Evolutionary conservation across 2,797 vertebrate species (phyloP), one percentile per base, ranked within the genome.

Genomic region (Sebastes diploproa): DNA sequence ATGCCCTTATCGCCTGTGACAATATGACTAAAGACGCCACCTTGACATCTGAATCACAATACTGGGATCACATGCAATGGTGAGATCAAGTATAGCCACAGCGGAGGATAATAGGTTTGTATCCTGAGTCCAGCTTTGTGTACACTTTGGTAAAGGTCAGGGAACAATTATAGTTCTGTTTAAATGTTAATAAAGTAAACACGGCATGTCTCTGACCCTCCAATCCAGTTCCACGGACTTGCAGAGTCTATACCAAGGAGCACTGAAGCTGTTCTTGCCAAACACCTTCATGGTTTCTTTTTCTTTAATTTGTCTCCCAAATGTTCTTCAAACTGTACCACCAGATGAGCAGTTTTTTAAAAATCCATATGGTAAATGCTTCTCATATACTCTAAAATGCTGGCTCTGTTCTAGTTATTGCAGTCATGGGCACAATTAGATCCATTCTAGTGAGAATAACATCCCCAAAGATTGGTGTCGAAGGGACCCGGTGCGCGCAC

Each of bases 321-420:
- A 63, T 72, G 34, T 32, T 46, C 70, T 76, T 81, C 27, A 74
- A 64, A 78, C 32, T 29, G 42, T 6, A 38, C 3, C 18, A 54
- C 23, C 9, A 32, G 11, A 81, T 69, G 20, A 80, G 27, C 50
- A 70, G 9, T 66, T 81, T 36, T 27, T 70, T 65, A 3, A 9
- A 65, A 84, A 82, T 77, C 73, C 56, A 68, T 77, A 72, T 62
- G 68, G 42, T 76, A 52, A 75, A 68, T 50, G 46, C 10, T 61
- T 55, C 6, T 38, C 38, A 75, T 77, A 63, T 67, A 63, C n/a
- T 5, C 14, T 25, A 59, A 80, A 74, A 72, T 65, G 65, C 14
- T 22, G 25, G 27, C 32, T 63, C 72, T 69, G 42, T 72, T 75
- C 25, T 60, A 20, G 14, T 73, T 81, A 72, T 71, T 62, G 58